Conservation (phyloP, 2,888 invertebrate genomes). For the Tenthredo distinguenda region DNA sequence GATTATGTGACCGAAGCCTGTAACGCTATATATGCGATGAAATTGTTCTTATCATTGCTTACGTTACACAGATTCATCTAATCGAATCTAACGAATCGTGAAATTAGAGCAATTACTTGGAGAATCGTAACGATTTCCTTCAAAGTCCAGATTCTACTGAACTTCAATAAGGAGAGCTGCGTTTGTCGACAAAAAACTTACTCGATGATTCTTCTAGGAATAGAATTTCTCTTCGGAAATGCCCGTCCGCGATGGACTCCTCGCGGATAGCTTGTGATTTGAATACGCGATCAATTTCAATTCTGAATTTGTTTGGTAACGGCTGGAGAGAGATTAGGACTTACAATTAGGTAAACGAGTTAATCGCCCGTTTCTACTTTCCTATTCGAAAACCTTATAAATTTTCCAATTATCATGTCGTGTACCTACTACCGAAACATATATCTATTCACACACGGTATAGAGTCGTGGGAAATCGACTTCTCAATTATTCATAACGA, state of each 20-base stretch:
- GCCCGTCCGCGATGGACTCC: neutral
- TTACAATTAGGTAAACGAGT: neutral
- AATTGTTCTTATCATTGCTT: neutral
- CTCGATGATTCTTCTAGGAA: neutral
- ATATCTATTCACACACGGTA: neutral
- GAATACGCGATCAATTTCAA: constrained; percentile 10
- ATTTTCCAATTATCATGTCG: neutral
- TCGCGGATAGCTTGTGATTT: neutral
- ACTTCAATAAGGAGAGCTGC: neutral
- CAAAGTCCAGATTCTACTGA: neutral
- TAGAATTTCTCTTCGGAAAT: constrained; percentile 34
- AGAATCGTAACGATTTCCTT: neutral
- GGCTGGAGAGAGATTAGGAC: neutral
- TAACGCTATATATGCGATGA: neutral
- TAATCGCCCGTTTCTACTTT: constrained; percentile 20
- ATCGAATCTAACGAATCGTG: neutral
- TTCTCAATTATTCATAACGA: neutral
- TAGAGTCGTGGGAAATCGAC: neutral
- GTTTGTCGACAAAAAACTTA: constrained; percentile 13
- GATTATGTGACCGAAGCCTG: neutral
- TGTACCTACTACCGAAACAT: neutral
- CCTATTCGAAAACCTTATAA: neutral
- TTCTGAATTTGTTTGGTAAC: neutral
- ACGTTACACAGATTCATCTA: neutral
- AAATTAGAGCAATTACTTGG: neutral